A percentile compares a stretch with the other conserved stretches of the same genome.
phyloP scores from a whole-genome alignment of 2,888 invertebrate species.

The Lycophotia porphyrea region DNA sequence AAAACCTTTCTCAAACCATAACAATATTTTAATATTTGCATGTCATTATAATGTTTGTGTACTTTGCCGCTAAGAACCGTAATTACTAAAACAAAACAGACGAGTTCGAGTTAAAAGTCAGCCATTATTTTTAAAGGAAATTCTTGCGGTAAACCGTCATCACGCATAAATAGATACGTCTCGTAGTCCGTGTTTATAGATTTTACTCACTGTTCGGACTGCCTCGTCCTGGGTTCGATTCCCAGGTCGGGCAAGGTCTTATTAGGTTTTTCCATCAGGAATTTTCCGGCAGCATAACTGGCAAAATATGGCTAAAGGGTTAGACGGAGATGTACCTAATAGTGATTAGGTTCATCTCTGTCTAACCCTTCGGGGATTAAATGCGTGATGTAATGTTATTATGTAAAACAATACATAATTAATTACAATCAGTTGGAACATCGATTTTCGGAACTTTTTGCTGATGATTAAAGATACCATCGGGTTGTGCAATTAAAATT shows the following conservation, averaged over 20 bases:
- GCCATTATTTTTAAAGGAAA: constrained; percentile 57
- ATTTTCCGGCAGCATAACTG: background rate
- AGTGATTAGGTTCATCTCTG: background rate
- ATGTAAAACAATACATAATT: constrained; percentile 47
- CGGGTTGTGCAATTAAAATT: constrained; percentile 38
- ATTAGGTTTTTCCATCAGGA: background rate
- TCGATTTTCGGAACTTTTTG: constrained; percentile 53
- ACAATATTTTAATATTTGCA: constrained; percentile 27
- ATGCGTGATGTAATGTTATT: constrained; percentile 5
- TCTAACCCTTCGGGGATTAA: background rate
- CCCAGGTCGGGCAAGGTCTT: background rate
- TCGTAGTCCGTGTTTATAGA: constrained; percentile 17
- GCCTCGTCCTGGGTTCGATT: background rate
- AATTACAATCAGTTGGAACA: constrained; percentile 50
- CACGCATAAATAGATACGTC: constrained; percentile 43
- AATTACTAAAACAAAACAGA: constrained; percentile 64
- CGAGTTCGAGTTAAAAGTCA: constrained; percentile 40
- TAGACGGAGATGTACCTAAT: no score
- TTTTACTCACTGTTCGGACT: background rate
- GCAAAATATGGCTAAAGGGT: no score
- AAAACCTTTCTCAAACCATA: constrained; percentile 3
- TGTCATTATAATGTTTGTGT: constrained; percentile 56
- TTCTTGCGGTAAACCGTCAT: constrained; percentile 59
- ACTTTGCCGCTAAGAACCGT: constrained; percentile 59
- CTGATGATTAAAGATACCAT: constrained; percentile 37